A percentile compares a stretch with the other conserved stretches of the same genome.
phyloP scores from a whole-genome alignment of 2,888 invertebrate genomes.

The Carterocephalus palaemon region DNA sequence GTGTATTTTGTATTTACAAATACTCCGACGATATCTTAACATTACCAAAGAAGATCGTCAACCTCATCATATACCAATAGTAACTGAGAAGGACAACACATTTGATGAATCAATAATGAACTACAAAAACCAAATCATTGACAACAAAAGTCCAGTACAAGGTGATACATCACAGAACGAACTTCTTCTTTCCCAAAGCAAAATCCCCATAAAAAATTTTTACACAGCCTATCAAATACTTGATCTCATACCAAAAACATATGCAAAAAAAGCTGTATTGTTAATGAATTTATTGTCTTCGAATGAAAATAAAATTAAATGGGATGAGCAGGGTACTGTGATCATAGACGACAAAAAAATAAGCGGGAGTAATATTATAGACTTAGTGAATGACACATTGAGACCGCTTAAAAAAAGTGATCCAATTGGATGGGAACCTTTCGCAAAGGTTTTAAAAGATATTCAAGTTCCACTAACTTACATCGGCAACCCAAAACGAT shows the following conservation, averaged over 20 bases:
- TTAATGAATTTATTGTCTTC: constrained; percentile 25
- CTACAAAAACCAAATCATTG: constrained; percentile 1
- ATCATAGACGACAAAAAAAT: constrained; percentile 31
- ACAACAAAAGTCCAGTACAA: constrained; percentile 1
- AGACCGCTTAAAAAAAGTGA: constrained; percentile 34
- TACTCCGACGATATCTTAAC: constrained; percentile 33
- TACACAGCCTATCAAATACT: constrained; percentile 21
- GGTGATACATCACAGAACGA: constrained; percentile 2
- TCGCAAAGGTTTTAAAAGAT: constrained; percentile 32
- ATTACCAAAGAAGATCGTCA: constrained; percentile 29
- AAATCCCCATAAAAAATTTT: no score
- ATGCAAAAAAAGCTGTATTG: constrained; percentile 30
- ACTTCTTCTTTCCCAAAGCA: no score
- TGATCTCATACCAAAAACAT: constrained; percentile 28
- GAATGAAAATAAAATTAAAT: constrained; percentile 28
- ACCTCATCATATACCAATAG: constrained; percentile 26
- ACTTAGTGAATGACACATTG: constrained; percentile 35
- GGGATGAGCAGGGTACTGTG: constrained; percentile 32
- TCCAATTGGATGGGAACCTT: constrained; percentile 37
- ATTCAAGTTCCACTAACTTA: constrained; percentile 32
- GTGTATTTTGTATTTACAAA: constrained; percentile 33
- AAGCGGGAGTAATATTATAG: constrained; percentile 35
- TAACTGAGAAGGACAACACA: constrained; percentile 5
- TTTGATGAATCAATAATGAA: constrained; percentile 1
- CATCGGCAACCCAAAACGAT: constrained; percentile 34